phyloP scores from a whole-genome alignment of 2,797 vertebrate genomes.

The Catamblyrhynchus diadema region DNA sequence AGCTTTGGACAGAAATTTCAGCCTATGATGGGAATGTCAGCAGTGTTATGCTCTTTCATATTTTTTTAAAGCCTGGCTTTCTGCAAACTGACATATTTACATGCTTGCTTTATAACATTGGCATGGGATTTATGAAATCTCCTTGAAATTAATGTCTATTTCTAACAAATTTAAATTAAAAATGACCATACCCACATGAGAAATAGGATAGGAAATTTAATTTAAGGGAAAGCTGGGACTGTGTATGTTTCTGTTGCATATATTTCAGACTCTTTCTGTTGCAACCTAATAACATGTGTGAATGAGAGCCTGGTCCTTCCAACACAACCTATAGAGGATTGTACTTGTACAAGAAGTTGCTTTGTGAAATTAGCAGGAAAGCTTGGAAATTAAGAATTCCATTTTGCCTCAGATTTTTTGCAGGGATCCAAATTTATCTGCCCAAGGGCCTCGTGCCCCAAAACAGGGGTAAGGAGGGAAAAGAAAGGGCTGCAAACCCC shows the following conservation, averaged over 20 bases:
- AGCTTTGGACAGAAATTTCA: conserved; percentile 52
- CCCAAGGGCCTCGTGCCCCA: neutral
- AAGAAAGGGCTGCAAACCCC: neutral
- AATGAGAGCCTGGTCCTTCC: neutral
- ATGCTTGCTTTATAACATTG: conserved; percentile 44
- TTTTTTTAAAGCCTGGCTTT: conserved; percentile 58
- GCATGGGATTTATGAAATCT: conserved; percentile 49
- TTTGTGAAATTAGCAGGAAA: neutral
- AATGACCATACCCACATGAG: conserved; percentile 36
- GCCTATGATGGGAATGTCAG: conserved; percentile 31
- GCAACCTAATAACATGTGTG: neutral
- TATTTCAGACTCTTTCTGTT: conserved; percentile 33
- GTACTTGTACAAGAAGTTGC: neutral
- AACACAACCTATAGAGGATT: neutral
- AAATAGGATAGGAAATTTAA: conserved; percentile 49
- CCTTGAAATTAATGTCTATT: conserved; percentile 56
- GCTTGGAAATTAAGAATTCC: neutral
- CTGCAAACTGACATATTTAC: conserved; percentile 65
- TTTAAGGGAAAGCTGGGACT: conserved; percentile 21
- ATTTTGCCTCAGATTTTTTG: neutral
- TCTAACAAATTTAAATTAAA: conserved; percentile 59
- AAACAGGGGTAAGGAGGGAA: neutral
- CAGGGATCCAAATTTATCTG: neutral
- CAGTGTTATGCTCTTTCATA: conserved; percentile 13
- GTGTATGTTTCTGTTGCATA: conserved; percentile 18